Percentiles rank a stretch among this genome's conserved stretches.
These are phyloP conservation scores for Sylvicola fuscatus DNA, from an alignment of 2,888 invertebrate genomes.

Conservation along the genomic window DNA sequence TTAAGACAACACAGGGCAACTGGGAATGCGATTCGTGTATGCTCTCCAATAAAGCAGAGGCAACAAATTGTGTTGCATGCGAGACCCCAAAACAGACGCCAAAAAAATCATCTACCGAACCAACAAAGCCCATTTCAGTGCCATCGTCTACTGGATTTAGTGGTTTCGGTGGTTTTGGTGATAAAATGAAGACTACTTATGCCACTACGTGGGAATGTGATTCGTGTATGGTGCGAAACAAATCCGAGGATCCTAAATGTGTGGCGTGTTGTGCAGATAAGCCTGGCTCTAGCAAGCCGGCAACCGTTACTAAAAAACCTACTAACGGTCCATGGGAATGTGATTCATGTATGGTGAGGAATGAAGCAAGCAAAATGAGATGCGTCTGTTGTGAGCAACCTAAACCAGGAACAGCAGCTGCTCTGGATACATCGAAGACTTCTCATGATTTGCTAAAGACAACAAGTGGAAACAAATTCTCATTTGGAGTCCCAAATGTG, in stretches of 20 bases:
- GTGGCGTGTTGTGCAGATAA: slow-evolving; percentile 31
- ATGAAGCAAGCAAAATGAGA: slow-evolving; percentile 24
- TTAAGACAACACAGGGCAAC: slow-evolving; percentile 31
- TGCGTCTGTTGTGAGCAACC: slow-evolving; percentile 36
- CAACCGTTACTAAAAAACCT: background rate
- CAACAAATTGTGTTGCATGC: slow-evolving; percentile 32
- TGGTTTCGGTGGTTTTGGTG: slow-evolving; percentile 21
- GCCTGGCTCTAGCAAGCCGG: slow-evolving; percentile 12
- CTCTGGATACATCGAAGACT: background rate
- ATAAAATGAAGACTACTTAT: slow-evolving; percentile 29
- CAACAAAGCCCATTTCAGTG: slow-evolving; percentile 3
- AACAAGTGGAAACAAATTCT: background rate
- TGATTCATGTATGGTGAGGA: slow-evolving; percentile 35
- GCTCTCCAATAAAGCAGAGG: slow-evolving; percentile 31
- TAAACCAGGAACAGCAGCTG: background rate
- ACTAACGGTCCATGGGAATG: slow-evolving; percentile 34
- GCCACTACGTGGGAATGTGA: slow-evolving; percentile 35
- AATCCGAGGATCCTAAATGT: slow-evolving; percentile 26
- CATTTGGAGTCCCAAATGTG: background rate
- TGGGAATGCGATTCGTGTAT: slow-evolving; percentile 49
- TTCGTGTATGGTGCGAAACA: slow-evolving; percentile 34
- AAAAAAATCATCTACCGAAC: slow-evolving; percentile 6
- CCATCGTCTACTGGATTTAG: background rate
- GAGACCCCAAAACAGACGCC: slow-evolving; percentile 21
- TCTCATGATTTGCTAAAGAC: no score